Evolutionary conservation across 2,113 vertebrate genomes (phyloP).

Genomic region (Sebastes fasciatus): DNA sequence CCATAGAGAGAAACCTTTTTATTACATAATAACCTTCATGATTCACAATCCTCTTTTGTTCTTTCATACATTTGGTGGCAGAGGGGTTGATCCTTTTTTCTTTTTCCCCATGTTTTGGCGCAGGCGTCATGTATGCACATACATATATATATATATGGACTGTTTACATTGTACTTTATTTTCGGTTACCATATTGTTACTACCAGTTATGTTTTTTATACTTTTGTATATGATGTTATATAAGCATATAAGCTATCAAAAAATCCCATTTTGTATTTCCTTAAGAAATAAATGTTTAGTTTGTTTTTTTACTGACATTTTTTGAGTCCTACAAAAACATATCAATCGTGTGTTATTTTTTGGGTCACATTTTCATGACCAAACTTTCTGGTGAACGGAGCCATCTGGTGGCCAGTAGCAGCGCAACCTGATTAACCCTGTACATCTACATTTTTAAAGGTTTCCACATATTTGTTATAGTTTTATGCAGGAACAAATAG

Average conservation of each 20-base stretch:
- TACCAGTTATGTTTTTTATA: constrained; percentile 93
- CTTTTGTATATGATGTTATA: constrained; percentile 92
- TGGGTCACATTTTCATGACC: not conserved
- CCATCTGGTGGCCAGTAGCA: constrained; percentile 41
- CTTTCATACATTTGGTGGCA: constrained; percentile 61
- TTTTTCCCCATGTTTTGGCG: constrained; percentile 83
- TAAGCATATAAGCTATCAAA: constrained; percentile 91
- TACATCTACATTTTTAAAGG: not conserved
- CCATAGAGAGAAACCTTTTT: constrained; percentile 28
- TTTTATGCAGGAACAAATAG: not conserved
- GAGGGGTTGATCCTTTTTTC: constrained; percentile 28
- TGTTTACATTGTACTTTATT: constrained; percentile 94
- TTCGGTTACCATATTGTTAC: constrained; percentile 86
- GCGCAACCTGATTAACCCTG: not conserved
- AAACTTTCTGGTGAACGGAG: constrained; percentile 5
- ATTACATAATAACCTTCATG: not conserved
- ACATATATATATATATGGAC: constrained; percentile 81
- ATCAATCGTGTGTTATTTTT: not conserved
- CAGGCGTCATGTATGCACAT: constrained; percentile 97
- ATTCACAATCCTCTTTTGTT: constrained; percentile 39
- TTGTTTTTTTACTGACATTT: constrained; percentile 59
- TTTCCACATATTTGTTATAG: not conserved
- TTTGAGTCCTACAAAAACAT: not conserved
- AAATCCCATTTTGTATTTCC: constrained; percentile 90
- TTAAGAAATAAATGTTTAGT: constrained; percentile 87